A percentile compares a stretch with the other conserved stretches of the same genome.
phyloP scores from a whole-genome alignment of 2,888 invertebrate genomes.

The Agrilus mali region DNA sequence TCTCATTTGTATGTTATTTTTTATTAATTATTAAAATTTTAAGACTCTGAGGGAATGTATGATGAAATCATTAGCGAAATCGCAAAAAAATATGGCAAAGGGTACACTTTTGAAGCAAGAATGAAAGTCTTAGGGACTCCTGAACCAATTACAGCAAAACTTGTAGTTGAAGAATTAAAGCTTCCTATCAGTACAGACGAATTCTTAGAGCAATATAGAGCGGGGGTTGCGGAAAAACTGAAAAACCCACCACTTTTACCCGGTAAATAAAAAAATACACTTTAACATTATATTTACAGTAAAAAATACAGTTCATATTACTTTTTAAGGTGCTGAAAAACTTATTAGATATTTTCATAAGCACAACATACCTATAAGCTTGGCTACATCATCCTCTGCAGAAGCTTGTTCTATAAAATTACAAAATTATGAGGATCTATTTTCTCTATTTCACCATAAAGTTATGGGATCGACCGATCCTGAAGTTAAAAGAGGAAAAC shows the following conservation, averaged over 20 bases:
- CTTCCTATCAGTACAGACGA: conserved; percentile 50
- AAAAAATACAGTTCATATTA: neutral
- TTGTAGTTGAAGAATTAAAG: conserved; percentile 41
- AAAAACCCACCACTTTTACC: conserved; percentile 44
- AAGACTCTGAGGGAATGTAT: conserved; percentile 75
- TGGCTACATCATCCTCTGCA: conserved; percentile 54
- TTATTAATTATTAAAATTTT: conserved; percentile 14
- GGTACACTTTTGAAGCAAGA: conserved; percentile 62
- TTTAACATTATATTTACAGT: neutral
- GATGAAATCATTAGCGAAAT: conserved; percentile 59
- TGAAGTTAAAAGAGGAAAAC: conserved; percentile 57
- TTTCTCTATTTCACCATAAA: conserved; percentile 41
- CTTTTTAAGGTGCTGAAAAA: conserved; percentile 39
- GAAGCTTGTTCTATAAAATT: conserved; percentile 44
- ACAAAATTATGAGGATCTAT: conserved; percentile 36
- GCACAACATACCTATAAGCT: conserved; percentile 49
- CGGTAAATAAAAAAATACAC: conserved; percentile 31
- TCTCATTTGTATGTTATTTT: neutral
- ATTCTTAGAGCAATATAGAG: conserved; percentile 39
- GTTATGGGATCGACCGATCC: conserved; percentile 53
- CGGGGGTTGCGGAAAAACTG: conserved; percentile 36
- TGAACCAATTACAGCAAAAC: conserved; percentile 37
- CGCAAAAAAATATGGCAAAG: conserved; percentile 56
- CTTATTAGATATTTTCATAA: conserved; percentile 48
- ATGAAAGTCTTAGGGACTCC: conserved; percentile 39